Evolutionary conservation across 2,797 vertebrate genomes (phyloP).

Genomic region (Acrocephalus scirpaceus): DNA sequence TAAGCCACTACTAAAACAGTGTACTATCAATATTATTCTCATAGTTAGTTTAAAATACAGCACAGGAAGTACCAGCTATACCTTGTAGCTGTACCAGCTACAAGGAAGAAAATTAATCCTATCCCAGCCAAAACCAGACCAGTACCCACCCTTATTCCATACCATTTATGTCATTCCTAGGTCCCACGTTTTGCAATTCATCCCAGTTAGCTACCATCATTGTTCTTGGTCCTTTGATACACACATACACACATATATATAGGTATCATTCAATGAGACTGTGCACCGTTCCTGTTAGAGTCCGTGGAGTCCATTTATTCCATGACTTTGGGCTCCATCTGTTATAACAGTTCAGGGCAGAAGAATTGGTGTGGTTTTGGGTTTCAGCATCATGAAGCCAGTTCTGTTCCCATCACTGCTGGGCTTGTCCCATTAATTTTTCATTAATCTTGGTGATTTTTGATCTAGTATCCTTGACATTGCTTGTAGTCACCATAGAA

Average conservation of each 20-base stretch:
- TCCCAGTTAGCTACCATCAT: not conserved
- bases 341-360: not conserved
- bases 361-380: not conserved
- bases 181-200: not conserved
- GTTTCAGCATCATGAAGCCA: not conserved
- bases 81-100: not conserved
- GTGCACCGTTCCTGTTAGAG: not conserved
- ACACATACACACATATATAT: not conserved
- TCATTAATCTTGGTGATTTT: not conserved
- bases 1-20: not conserved
- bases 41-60: not conserved
- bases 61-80: not conserved
- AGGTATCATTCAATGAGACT: no score
- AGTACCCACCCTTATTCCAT: not conserved
- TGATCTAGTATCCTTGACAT: not conserved
- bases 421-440: not conserved
- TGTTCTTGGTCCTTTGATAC: not conserved
- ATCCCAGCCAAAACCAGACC: not conserved
- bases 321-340: not conserved
- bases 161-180: not conserved
- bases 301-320: not conserved
- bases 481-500: not conserved
- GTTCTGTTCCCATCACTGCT: not conserved
- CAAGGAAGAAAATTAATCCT: not conserved
- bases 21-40: not conserved